phyloP scores from a whole-genome alignment of 2,797 vertebrate species.

The Petrocephalus schoutedeni region DNA sequence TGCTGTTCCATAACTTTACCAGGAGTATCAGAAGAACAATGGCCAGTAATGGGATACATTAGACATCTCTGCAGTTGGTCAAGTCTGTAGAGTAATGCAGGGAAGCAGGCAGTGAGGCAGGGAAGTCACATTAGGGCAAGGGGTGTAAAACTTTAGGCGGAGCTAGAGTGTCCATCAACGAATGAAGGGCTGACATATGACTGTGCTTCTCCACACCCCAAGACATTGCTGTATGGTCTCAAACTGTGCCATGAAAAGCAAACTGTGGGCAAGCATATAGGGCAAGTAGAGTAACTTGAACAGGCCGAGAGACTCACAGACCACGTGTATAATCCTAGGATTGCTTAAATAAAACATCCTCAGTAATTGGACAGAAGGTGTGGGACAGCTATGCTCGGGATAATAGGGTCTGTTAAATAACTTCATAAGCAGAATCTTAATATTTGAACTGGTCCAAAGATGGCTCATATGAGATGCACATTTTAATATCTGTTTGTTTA shows the following conservation, averaged over 20 bases:
- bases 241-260: not conserved
- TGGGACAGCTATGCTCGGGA: not conserved
- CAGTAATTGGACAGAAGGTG: not conserved
- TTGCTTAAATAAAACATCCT: not conserved
- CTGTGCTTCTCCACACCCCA: not conserved
- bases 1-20: not conserved
- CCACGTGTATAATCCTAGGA: not conserved
- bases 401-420: not conserved
- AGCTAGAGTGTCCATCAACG: not conserved
- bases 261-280: not conserved
- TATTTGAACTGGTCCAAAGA: not conserved
- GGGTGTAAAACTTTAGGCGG: not conserved
- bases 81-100: not conserved
- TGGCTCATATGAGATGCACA: not conserved
- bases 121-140: not conserved
- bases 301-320: not conserved
- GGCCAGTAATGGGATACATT: not conserved
- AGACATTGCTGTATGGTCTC: not conserved
- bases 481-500: constrained; percentile 9
- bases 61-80: not conserved
- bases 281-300: not conserved
- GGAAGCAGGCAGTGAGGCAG: not conserved
- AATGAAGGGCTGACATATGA: not conserved
- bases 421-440: not conserved
- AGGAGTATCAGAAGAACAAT: not conserved